phyloP scores from a whole-genome alignment of 2,888 invertebrate species.

The Synanthedon vespiformis region DNA sequence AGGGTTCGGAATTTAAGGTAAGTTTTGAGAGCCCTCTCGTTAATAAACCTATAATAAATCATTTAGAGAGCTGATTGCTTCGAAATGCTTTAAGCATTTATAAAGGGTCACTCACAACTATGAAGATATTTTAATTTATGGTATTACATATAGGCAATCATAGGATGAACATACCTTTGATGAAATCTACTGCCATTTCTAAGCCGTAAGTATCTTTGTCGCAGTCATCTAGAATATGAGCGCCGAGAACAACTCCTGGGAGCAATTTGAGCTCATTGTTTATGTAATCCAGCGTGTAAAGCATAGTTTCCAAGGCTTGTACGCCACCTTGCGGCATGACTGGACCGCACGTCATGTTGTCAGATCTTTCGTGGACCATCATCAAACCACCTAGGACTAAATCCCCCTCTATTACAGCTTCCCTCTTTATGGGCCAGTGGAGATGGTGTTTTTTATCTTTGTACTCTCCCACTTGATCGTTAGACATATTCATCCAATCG shows the following conservation, averaged over 20 bases:
- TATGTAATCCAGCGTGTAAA: constrained; percentile 87
- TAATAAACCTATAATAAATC: no score
- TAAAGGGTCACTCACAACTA: no score
- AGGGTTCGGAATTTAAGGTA: no score
- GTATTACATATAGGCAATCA: no score
- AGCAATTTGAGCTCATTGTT: constrained; percentile 75
- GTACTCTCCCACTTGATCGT: constrained; percentile 47
- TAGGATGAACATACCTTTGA: constrained; percentile 80
- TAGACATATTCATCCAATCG: constrained; percentile 52
- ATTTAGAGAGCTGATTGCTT: no score
- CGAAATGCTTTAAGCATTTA: no score
- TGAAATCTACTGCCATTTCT: constrained; percentile 96
- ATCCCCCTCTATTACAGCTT: constrained; percentile 89
- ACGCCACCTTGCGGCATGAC: constrained; percentile 95
- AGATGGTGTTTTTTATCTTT: constrained; percentile 47
- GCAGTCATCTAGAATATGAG: constrained; percentile 92
- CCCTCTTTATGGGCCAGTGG: constrained; percentile 86
- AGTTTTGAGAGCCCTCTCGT: no score
- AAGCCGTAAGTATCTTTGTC: constrained; percentile 96
- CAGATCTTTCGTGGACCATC: constrained; percentile 93
- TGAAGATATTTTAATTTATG: no score
- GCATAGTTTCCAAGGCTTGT: constrained; percentile 91
- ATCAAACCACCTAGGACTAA: constrained; percentile 90
- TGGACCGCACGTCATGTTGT: constrained; percentile 88
- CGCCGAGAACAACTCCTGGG: constrained; percentile 85